Conservation (phyloP, 92 coral and sea anemone genomes). For the Micromussa lordhowensis region DNA sequence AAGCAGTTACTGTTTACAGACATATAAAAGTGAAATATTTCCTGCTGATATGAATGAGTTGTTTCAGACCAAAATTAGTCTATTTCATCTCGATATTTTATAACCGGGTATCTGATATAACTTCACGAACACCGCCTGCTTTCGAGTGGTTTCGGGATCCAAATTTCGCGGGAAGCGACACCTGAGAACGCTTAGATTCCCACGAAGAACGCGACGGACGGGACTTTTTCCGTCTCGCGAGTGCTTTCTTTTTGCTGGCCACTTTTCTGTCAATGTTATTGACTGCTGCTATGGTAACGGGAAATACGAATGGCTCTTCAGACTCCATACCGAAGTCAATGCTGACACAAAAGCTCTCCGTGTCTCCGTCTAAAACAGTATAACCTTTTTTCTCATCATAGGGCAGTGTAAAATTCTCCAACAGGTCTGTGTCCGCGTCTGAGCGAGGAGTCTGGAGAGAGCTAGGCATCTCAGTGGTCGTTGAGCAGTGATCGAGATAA, state of each 20-base stretch:
- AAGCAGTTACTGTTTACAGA: no score
- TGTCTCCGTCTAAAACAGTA: constrained; percentile 47
- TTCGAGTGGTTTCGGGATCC: constrained; percentile 42
- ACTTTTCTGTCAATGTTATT: constrained; percentile 10
- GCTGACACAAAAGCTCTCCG: constrained; percentile 59
- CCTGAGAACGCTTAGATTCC: constrained; percentile 45
- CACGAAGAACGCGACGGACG: constrained; percentile 6
- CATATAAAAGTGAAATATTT: not conserved
- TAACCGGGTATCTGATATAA: constrained; percentile 43
- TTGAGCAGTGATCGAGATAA: constrained; percentile 37
- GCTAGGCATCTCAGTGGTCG: constrained; percentile 56
- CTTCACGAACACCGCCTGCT: constrained; percentile 29
- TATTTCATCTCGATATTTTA: not conserved
- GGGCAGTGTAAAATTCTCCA: constrained; percentile 55
- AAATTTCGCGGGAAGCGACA: constrained; percentile 45
- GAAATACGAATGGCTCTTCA: constrained; percentile 34
- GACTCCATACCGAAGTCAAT: constrained; percentile 66
- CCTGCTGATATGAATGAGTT: not conserved
- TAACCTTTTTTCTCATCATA: constrained; percentile 62
- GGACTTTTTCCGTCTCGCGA: not conserved
- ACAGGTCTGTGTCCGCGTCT: constrained; percentile 61
- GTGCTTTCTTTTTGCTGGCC: constrained; percentile 1
- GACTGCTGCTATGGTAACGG: constrained; percentile 8
- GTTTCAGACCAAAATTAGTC: not conserved
- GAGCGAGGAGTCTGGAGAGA: constrained; percentile 48